These are phyloP conservation scores for Allygus modestus DNA, from an alignment of 2,888 invertebrate genomes.

Conservation along the genomic window DNA sequence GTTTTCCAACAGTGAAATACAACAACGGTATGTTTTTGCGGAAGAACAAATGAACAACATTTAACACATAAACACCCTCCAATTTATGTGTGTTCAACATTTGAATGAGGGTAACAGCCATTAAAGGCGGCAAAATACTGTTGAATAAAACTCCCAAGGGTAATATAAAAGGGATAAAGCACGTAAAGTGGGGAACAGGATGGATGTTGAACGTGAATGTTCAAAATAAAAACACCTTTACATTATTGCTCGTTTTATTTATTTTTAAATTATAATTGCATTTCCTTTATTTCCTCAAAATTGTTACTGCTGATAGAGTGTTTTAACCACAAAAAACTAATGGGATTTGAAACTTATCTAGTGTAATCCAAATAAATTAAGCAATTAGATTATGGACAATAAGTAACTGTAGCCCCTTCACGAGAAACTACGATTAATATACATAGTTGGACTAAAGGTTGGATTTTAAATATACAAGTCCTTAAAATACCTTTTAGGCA, in stretches of 20 bases:
- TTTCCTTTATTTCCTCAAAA: no score
- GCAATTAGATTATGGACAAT: no score
- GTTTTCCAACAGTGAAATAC: no score
- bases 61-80: constrained; percentile 12
- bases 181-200: constrained; percentile 12
- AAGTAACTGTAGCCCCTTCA: no score
- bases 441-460: no score
- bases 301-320: no score
- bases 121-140: neutral
- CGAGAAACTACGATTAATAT: no score
- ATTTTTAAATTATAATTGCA: neutral
- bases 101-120: constrained; percentile 19
- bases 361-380: no score
- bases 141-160: constrained; percentile 25
- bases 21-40: neutral
- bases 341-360: no score
- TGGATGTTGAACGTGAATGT: constrained; percentile 11
- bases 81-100: constrained; percentile 22
- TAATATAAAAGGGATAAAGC: constrained; percentile 18
- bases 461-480: no score
- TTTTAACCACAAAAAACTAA: no score
- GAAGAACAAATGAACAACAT: constrained; percentile 6
- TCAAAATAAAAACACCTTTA: neutral
- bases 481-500: no score
- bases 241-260: neutral